phyloP scores from a whole-genome alignment of 2,888 invertebrate genomes.

The Gnatocerus cornutus region DNA sequence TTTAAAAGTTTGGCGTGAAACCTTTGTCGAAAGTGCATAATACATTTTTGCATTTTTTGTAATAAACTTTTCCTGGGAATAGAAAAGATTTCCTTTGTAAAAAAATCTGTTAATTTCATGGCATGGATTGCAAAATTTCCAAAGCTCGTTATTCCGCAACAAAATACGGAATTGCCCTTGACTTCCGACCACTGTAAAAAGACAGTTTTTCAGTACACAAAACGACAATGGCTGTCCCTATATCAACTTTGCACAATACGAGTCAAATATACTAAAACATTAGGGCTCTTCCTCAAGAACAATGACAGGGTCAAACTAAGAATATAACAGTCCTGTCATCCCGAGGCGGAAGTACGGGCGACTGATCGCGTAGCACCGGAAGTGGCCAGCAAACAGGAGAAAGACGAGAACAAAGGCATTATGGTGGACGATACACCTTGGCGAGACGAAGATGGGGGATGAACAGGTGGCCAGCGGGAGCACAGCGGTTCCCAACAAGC shows the following conservation, averaged over 20 bases:
- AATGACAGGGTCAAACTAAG: constrained; percentile 58
- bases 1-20: too few relatives aligned
- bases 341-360: constrained; percentile 57
- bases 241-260: constrained; percentile 52
- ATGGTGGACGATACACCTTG: constrained; percentile 12
- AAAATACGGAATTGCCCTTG: constrained; percentile 7
- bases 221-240: constrained; percentile 34
- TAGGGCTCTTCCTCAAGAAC: constrained; percentile 54
- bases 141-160: constrained; percentile 6
- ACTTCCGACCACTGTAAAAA: constrained; percentile 7
- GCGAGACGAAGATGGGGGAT: constrained; percentile 30
- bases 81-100: constrained; percentile 21
- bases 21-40: background rate
- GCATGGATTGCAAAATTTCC: background rate
- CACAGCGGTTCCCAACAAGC: constrained; percentile 5
- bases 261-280: constrained; percentile 52
- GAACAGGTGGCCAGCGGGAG: constrained; percentile 32
- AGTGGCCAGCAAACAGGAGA: constrained; percentile 29
- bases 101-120: constrained; percentile 28
- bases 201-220: constrained; percentile 11
- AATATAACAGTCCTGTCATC: constrained; percentile 56
- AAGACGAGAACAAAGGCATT: constrained; percentile 30
- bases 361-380: constrained; percentile 46
- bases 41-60: constrained; percentile 18
- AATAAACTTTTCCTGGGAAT: constrained; percentile 3